phyloP scores from a whole-genome alignment of 2,888 invertebrate species.

The Ormyrus nitidulus region DNA sequence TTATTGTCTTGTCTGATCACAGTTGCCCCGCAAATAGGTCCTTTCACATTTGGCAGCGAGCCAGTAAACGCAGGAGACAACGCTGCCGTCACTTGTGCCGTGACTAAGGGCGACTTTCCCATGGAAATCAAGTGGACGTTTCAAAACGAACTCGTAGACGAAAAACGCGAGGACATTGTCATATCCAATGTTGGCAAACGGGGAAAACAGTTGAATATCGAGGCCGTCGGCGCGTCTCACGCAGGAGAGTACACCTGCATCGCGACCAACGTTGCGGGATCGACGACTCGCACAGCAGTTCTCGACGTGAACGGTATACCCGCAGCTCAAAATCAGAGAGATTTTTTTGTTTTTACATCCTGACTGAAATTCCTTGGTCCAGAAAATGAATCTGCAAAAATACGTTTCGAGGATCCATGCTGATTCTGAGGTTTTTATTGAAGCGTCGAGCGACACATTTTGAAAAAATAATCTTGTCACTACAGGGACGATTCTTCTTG shows the following conservation, averaged over 20 bases:
- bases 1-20: neutral
- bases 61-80: slow-evolving; percentile 84
- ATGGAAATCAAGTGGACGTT: slow-evolving; percentile 86
- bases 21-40: slow-evolving; percentile 86
- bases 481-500: too few relatives aligned
- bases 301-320: slow-evolving; percentile 78
- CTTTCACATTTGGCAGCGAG: slow-evolving; percentile 86
- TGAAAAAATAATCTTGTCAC: too few relatives aligned
- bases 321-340: neutral
- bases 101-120: slow-evolving; percentile 84
- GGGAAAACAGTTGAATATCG: slow-evolving; percentile 77
- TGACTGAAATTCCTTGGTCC: too few relatives aligned
- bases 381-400: too few relatives aligned
- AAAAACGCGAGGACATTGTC: slow-evolving; percentile 52
- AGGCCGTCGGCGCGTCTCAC: slow-evolving; percentile 77
- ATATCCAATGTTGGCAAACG: slow-evolving; percentile 73
- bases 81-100: slow-evolving; percentile 78
- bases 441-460: too few relatives aligned
- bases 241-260: slow-evolving; percentile 78
- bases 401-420: too few relatives aligned
- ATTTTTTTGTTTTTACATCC: too few relatives aligned
- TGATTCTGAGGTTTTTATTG: too few relatives aligned
- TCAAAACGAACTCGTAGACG: slow-evolving; percentile 79
- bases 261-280: slow-evolving; percentile 78
- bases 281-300: slow-evolving; percentile 76